phyloP scores from a whole-genome alignment of 2,113 vertebrate species.

The Protobothrops flavoviridis region DNA sequence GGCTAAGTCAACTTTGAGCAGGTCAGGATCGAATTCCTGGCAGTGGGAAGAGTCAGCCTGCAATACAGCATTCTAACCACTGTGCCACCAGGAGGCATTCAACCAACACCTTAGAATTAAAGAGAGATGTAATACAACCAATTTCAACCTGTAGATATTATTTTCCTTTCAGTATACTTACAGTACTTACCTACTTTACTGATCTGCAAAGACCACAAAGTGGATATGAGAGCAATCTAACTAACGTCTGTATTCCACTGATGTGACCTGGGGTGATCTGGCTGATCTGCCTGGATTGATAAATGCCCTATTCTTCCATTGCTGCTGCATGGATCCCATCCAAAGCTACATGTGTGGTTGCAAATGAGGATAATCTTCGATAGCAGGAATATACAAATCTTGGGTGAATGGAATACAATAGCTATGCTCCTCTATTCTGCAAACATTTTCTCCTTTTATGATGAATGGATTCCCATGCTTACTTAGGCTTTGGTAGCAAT shows the following conservation, averaged over 20 bases:
- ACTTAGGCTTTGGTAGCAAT: neutral
- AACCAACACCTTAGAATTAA: neutral
- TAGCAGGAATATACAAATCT: neutral
- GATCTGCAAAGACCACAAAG: neutral
- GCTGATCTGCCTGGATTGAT: neutral
- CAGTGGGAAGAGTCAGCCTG: no score
- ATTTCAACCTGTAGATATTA: neutral
- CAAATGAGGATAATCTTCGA: neutral
- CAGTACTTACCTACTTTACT: neutral
- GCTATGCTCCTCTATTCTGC: neutral
- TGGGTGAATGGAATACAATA: neutral
- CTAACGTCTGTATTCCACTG: neutral
- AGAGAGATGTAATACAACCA: neutral
- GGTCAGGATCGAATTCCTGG: neutral
- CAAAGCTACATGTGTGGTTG: neutral
- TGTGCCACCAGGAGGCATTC: neutral
- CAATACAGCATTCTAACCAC: neutral
- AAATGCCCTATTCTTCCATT: neutral
- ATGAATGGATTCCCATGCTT: neutral
- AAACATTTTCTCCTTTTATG: neutral
- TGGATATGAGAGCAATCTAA: neutral
- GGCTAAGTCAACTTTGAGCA: neutral
- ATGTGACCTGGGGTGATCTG: neutral
- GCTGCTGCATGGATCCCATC: neutral
- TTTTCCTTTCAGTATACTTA: neutral